Conservation (phyloP, 1,140 invertebrate species). For the Ostrea edulis region DNA sequence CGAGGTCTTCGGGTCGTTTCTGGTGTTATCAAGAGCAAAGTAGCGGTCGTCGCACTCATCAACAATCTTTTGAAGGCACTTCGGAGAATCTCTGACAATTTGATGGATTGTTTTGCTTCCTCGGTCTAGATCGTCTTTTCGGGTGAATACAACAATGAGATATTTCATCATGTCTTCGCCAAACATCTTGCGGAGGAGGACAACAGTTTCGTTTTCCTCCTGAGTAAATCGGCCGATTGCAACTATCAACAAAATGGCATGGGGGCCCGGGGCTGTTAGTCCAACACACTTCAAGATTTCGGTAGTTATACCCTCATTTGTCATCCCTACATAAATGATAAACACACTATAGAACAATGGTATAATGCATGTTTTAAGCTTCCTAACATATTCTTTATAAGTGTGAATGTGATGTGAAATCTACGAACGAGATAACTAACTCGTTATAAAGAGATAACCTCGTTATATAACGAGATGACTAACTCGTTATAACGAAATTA, state of each 20-base stretch:
- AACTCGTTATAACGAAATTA: too few species aligned
- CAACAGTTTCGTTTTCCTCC: conserved; percentile 44
- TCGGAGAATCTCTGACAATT: conserved; percentile 31
- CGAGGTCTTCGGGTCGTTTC: background rate
- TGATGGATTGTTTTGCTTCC: conserved; percentile 33
- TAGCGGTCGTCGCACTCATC: conserved; percentile 42
- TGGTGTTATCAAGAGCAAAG: conserved; percentile 41
- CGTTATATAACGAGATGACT: too few species aligned
- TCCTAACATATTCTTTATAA: too few species aligned
- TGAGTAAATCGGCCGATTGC: conserved; percentile 50
- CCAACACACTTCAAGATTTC: conserved; percentile 57
- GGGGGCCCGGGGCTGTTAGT: conserved; percentile 55
- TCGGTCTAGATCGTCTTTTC: conserved; percentile 47
- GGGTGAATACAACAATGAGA: conserved; percentile 49
- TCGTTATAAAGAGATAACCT: too few species aligned
- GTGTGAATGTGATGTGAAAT: too few species aligned
- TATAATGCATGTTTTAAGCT: too few species aligned
- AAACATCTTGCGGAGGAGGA: conserved; percentile 41
- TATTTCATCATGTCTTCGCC: conserved; percentile 50
- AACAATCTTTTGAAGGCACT: conserved; percentile 21
- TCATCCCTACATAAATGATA: background rate
- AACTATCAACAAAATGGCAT: conserved; percentile 56
- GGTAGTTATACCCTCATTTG: conserved; percentile 17
- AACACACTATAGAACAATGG: background rate
- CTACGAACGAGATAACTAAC: too few species aligned